These are phyloP conservation scores for Ceratothoa steindachneri DNA, from an alignment of 2,888 invertebrate species.

Conservation along the genomic window DNA sequence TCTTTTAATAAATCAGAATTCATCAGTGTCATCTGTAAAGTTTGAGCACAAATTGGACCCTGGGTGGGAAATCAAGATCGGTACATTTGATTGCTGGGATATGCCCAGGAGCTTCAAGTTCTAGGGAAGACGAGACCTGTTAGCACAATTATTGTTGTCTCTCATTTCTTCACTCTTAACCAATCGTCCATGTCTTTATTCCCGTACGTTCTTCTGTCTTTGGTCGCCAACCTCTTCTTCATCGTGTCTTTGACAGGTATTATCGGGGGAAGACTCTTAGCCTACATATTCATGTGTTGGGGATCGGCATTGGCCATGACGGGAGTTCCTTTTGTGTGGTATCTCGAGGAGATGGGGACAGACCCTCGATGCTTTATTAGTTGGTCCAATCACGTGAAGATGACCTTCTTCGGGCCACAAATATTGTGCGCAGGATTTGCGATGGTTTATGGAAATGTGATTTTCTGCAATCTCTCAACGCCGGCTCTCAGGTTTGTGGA, in stretches of 20 bases:
- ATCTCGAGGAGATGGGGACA: constrained; percentile 40
- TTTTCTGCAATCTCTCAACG: constrained; percentile 39
- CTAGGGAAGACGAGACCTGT: too few species aligned
- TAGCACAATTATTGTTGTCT: too few species aligned
- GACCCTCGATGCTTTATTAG: constrained; percentile 47
- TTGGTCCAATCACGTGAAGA: constrained; percentile 30
- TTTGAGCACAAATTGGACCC: too few species aligned
- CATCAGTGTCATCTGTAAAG: too few species aligned
- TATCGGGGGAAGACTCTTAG: constrained; percentile 38
- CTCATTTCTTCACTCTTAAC: too few species aligned
- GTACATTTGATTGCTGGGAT: too few species aligned
- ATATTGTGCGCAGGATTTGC: constrained; percentile 14
- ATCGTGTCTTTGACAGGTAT: constrained; percentile 42
- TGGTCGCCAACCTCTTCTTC: too few species aligned
- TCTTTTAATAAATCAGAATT: too few species aligned
- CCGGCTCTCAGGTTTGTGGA: constrained; percentile 34
- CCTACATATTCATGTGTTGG: constrained; percentile 34
- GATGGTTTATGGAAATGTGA: constrained; percentile 32
- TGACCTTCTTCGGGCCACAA: constrained; percentile 37
- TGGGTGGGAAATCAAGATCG: too few species aligned
- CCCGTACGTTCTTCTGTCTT: too few species aligned
- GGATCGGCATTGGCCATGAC: constrained; percentile 31
- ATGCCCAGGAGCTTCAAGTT: too few species aligned
- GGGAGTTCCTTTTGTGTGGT: constrained; percentile 27
- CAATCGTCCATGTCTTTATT: too few species aligned